These are phyloP conservation scores for Drosophila sp. DNA, from an alignment of 1,140 invertebrate genomes.

Conservation along the genomic window DNA sequence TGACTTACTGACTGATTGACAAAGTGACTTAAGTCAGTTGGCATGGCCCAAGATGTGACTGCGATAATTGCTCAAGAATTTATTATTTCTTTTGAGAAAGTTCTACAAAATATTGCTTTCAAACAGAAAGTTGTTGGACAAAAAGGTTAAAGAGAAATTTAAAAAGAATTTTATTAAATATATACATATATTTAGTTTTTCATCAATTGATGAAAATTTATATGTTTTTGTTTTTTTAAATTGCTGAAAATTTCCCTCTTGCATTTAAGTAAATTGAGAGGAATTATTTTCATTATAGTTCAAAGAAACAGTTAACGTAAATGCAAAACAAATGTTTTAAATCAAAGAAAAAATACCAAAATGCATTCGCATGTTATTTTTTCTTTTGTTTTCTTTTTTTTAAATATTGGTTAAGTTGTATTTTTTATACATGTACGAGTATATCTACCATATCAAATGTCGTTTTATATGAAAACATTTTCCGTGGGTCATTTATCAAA, in stretches of 20 bases:
- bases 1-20: constrained; percentile 47
- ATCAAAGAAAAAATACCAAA: background rate
- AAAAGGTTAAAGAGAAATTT: background rate
- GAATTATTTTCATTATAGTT: no score
- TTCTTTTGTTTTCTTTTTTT: background rate
- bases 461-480: background rate
- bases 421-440: background rate
- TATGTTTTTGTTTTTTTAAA: no score
- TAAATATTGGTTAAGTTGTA: background rate
- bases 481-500: constrained; percentile 19
- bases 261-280: no score
- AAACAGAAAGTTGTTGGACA: background rate
- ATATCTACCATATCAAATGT: background rate
- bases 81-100: constrained; percentile 4
- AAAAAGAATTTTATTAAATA: background rate
- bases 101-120: background rate
- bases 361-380: background rate
- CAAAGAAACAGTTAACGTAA: no score
- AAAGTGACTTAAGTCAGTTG: constrained; percentile 34
- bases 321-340: no score
- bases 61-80: constrained; percentile 17
- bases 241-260: no score
- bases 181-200: no score
- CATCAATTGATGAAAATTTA: no score
- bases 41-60: constrained; percentile 34